Evolutionary conservation across 92 coral and sea anemone genomes (phyloP).

Genomic region (Anthopleura xanthogrammica): DNA sequence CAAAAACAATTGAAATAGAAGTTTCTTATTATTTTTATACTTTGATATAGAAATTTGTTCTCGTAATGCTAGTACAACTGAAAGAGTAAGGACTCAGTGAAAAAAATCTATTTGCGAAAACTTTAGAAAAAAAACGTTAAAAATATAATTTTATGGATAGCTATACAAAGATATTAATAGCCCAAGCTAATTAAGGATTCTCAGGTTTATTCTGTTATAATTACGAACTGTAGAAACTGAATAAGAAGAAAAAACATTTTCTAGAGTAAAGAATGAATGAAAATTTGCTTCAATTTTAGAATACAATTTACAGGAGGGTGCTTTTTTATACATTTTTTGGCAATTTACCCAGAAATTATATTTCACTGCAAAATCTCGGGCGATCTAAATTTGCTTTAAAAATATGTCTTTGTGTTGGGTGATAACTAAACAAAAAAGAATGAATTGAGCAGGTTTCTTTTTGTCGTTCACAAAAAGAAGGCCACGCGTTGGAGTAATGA

Average conservation of each 20-base stretch:
- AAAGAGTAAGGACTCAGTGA: too few species aligned
- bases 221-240: neutral
- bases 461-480: neutral
- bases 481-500: neutral
- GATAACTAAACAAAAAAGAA: neutral
- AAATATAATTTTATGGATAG: neutral
- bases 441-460: slow-evolving; percentile 3
- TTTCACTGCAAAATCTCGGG: too few species aligned
- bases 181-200: neutral
- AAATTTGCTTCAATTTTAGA: neutral
- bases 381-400: too few species aligned
- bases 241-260: neutral
- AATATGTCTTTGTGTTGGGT: neutral
- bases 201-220: neutral
- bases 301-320: too few species aligned
- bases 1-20: too few species aligned
- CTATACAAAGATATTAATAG: neutral
- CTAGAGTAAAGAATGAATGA: neutral
- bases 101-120: too few species aligned
- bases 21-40: too few species aligned
- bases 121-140: too few species aligned
- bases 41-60: too few species aligned
- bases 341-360: too few species aligned
- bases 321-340: too few species aligned
- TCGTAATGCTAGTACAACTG: too few species aligned